Base-by-base conservation (phyloP, 64 coral and sea anemone species). In the Astreopora myriophthalma region DNA sequence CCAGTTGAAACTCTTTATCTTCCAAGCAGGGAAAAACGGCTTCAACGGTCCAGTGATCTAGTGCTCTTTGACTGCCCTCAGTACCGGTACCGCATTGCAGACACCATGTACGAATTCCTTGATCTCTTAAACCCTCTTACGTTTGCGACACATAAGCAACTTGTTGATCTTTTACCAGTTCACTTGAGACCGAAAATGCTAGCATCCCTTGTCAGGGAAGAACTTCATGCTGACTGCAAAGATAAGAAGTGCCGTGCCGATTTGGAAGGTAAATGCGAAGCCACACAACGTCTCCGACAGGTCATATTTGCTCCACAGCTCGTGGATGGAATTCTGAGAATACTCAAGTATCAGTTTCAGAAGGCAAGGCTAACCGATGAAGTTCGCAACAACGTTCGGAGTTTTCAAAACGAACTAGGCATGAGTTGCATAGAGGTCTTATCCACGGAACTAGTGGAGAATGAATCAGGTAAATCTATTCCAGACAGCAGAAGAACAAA, bases 391-490 rank as follows among this genome's bases (percentile, higher is more conserved):
- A 74, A 69, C 13, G 84, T 98, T 1, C 69, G 90, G 33, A 42
- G 62, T 23, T 76, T 98, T 12, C 29, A 73, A 75, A 65, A 78
- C 20, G 73, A 81, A 13, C 87, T 98, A 16, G 29, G 60, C 4
- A 65, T 98, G 2, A 72, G 89, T 33, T 98, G 96, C 69, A 94
- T 98, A 76, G 88, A 91, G 26, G 3, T 22, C 10, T 55, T 98
- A 8, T 19, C 66, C 38, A 94, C 92, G 3, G 69, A 92, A 48
- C 30, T 98, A 79, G 70, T 92, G 13, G 73, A 88, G 20, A 94
- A 86, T 19, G 76, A 81, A 32, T 89, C 89, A 34, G 55, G 76
- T 40, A 79, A 77, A 71, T n/a, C 69, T 64, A 51, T 87, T 62
- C 46, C 75, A 71, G 36, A 37, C 0, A 96, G 94, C 20, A 31